Evolutionary conservation across 2,113 vertebrate species (phyloP).

Genomic region (Apodemus speciosus): DNA sequence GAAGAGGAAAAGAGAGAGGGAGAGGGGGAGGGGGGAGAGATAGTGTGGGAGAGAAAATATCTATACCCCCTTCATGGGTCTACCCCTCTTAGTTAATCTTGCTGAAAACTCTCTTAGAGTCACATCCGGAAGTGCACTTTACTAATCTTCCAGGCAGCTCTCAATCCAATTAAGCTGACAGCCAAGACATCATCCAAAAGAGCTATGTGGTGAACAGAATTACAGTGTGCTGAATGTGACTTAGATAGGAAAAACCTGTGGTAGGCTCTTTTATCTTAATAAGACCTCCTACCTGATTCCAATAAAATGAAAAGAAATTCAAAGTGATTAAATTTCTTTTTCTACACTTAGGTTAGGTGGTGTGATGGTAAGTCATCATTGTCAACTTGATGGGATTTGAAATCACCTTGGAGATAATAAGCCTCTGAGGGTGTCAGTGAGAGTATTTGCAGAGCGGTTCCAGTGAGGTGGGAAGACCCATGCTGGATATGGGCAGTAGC

Average conservation of each 20-base stretch:
- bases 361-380: not conserved
- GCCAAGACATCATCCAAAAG: not conserved
- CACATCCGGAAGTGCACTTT: not conserved
- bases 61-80: not conserved
- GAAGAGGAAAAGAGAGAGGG: not conserved
- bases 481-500: not conserved
- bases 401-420: not conserved
- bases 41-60: not conserved
- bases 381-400: not conserved
- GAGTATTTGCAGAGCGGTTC: not conserved
- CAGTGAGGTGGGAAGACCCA: not conserved
- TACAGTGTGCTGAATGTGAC: not conserved
- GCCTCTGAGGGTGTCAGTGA: not conserved
- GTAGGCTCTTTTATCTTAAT: not conserved
- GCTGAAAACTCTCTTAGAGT: not conserved
- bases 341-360: not conserved
- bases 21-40: not conserved
- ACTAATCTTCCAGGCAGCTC: not conserved
- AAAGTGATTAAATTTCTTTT: not conserved
- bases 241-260: not conserved
- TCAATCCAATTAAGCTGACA: not conserved
- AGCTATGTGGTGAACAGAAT: not conserved
- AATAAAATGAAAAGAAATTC: not conserved
- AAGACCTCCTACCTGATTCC: not conserved
- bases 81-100: not conserved